A percentile compares a stretch with the other conserved stretches of the same genome.
Evolutionary conservation across 2,888 invertebrate species (phyloP).

Genomic region (Plebejus anna): DNA sequence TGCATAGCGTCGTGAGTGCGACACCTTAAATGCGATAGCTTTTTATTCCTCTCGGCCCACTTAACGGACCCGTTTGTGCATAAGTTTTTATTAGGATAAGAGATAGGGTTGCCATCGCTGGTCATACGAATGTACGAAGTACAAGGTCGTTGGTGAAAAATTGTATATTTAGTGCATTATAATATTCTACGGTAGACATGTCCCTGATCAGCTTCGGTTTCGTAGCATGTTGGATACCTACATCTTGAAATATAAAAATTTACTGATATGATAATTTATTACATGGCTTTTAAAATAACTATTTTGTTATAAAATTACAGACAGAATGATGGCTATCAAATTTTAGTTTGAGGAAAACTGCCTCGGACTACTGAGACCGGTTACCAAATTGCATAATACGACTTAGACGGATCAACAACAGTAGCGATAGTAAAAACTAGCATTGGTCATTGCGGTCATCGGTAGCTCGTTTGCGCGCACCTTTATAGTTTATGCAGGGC

Average conservation of each 20-base stretch:
- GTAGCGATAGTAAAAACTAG: background rate
- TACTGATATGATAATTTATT: too few species aligned
- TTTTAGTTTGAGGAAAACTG: too few species aligned
- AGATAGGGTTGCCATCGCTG: background rate
- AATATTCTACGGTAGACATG: too few species aligned
- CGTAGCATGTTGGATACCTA: too few species aligned
- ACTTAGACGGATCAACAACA: background rate
- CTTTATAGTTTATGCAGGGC: background rate
- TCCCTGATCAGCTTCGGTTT: too few species aligned
- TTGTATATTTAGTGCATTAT: background rate
- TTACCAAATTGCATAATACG: too few species aligned
- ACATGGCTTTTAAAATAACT: too few species aligned
- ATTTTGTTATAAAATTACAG: too few species aligned
- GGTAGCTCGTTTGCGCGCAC: background rate
- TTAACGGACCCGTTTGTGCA: constrained; percentile 49
- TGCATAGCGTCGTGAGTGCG: constrained; percentile 39
- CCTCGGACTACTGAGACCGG: too few species aligned
- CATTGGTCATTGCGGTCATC: background rate
- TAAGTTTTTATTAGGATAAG: constrained; percentile 49
- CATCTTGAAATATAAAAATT: too few species aligned
- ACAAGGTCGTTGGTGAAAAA: background rate
- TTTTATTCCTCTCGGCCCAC: constrained; percentile 51
- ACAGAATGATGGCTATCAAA: too few species aligned
- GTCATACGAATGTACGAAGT: background rate
- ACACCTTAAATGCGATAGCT: constrained; percentile 49